phyloP scores from a whole-genome alignment of 2,797 vertebrate genomes.

The Melanotaenia maccullochi region DNA sequence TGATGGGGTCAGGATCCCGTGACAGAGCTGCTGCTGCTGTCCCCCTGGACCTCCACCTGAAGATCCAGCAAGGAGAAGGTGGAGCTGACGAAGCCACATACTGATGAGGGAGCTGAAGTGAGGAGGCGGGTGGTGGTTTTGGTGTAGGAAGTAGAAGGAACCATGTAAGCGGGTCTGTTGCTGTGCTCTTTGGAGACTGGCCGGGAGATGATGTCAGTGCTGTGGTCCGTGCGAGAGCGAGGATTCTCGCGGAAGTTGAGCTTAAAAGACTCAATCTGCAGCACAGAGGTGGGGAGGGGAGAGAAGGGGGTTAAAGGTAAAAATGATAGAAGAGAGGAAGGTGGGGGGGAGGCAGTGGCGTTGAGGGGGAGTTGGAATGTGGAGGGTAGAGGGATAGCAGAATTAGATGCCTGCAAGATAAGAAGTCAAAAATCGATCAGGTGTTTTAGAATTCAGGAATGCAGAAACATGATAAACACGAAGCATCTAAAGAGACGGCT shows the following conservation, averaged over 20 bases:
- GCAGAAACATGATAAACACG: too few species aligned
- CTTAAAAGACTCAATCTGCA: slow-evolving; percentile 96
- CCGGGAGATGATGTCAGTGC: slow-evolving; percentile 86
- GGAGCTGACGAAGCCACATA: slow-evolving; percentile 59
- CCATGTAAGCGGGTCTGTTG: slow-evolving; percentile 67
- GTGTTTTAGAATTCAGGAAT: slow-evolving; percentile 24
- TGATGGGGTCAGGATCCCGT: slow-evolving; percentile 38
- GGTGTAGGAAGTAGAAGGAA: slow-evolving; percentile 34
- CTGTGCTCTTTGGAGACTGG: slow-evolving; percentile 68
- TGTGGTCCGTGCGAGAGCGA: slow-evolving; percentile 91
- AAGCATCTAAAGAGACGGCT: too few species aligned
- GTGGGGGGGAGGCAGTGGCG: slow-evolving; percentile 55
- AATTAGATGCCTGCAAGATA: slow-evolving; percentile 99
- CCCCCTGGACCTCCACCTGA: slow-evolving; percentile 53
- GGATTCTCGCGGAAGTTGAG: slow-evolving; percentile 92
- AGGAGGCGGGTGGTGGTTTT: slow-evolving; percentile 63
- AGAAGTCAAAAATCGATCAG: slow-evolving; percentile 87
- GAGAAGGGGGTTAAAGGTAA: slow-evolving; percentile 46
- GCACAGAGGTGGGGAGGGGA: slow-evolving; percentile 80
- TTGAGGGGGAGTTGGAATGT: slow-evolving; percentile 68
- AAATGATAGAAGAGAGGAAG: slow-evolving; percentile 45
- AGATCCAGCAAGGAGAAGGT: slow-evolving; percentile 59
- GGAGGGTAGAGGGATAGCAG: slow-evolving; percentile 89
- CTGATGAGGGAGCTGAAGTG: slow-evolving; percentile 74
- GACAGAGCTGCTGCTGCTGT: slow-evolving; percentile 44